phyloP scores from a whole-genome alignment of 2,888 invertebrate species.

The Suillia variegata region DNA sequence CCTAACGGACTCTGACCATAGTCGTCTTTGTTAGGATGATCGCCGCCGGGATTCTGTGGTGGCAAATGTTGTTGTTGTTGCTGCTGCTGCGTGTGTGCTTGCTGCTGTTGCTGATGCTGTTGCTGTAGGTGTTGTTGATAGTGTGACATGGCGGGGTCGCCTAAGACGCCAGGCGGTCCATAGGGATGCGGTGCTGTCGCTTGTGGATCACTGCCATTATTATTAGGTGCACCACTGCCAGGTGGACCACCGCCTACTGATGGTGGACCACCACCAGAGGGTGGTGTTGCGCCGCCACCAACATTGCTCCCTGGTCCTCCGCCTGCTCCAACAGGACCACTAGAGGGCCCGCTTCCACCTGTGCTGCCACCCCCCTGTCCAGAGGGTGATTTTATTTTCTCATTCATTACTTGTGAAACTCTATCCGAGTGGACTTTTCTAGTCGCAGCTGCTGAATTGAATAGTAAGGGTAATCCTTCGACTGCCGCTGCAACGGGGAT shows the following conservation, averaged over 20 bases:
- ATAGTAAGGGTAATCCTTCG: slow-evolving; percentile 37
- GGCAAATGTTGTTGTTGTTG: slow-evolving; percentile 41
- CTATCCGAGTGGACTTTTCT: slow-evolving; percentile 35
- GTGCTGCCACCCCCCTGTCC: slow-evolving; percentile 53
- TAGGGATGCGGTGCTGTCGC: slow-evolving; percentile 47
- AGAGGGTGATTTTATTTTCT: slow-evolving; percentile 60
- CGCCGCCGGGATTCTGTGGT: slow-evolving; percentile 46
- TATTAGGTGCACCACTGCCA: slow-evolving; percentile 45
- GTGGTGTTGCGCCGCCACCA: slow-evolving; percentile 30
- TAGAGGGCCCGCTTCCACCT: slow-evolving; percentile 25
- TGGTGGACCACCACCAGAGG: slow-evolving; percentile 21
- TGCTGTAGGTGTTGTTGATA: slow-evolving; percentile 57
- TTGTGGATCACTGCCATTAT: slow-evolving; percentile 53
- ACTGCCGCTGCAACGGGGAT: slow-evolving; percentile 39
- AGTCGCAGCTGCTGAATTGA: slow-evolving; percentile 38
- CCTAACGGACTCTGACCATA: slow-evolving; percentile 50
- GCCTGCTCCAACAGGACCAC: slow-evolving; percentile 21
- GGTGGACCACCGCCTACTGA: slow-evolving; percentile 38
- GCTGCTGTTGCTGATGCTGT: slow-evolving; percentile 48
- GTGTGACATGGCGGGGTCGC: slow-evolving; percentile 54
- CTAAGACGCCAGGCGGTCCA: slow-evolving; percentile 43
- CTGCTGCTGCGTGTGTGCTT: slow-evolving; percentile 47
- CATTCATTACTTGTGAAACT: slow-evolving; percentile 50
- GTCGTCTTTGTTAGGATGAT: slow-evolving; percentile 57
- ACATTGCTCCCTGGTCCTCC: slow-evolving; percentile 22